Base-by-base conservation (phyloP, 2,797 vertebrate species). In the Halcyon badia region DNA sequence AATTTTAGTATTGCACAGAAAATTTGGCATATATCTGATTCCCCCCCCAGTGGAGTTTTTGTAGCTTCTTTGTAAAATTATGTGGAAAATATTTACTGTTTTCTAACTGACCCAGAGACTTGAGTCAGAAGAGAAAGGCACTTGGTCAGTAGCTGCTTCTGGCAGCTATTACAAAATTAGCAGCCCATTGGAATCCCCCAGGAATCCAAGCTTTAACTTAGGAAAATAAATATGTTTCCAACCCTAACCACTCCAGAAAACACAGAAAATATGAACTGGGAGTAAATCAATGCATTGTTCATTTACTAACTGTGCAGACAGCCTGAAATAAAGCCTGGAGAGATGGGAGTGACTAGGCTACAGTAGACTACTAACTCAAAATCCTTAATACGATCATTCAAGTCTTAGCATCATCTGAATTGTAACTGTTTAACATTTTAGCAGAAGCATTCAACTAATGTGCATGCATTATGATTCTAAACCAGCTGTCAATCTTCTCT, bases 131-230 rank as follows among this genome's bases (percentile, higher is more conserved):
- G 58, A 94, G 31, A 11, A 4, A 94, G 25, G 9, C 56, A 42
- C 58, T 91, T 60, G 62, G 58, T 96, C 90, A 91, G 87, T 89
- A 96, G 96, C 90, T 87, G 70, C 88, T 89, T 20, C 96, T 96
- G 94, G 90, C 81, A 96, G 52, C 56, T 41, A 46, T 75, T 68
- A 78, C 4, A 28, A 46, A 85, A 44, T 94, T 94, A 96, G 71
- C 94, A 92, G 96, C 87, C 84, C 71, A 46, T 21, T 85, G 68
- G 39, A 92, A 89, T 94, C 78, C 57, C 78, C 37, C 60, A 85
- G 90, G 87, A 94, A 78, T 81, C 31, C 49, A 83, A 89, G 71
- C 14, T 71, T 87, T 80, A 92, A 87, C 44, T 80, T 13, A 57
- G 41, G 51, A 97, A 89, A 95, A 95, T 44, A 95, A 94, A 89